Conservation (phyloP, 2,113 vertebrate genomes). For the Aleadryas rufinucha region DNA sequence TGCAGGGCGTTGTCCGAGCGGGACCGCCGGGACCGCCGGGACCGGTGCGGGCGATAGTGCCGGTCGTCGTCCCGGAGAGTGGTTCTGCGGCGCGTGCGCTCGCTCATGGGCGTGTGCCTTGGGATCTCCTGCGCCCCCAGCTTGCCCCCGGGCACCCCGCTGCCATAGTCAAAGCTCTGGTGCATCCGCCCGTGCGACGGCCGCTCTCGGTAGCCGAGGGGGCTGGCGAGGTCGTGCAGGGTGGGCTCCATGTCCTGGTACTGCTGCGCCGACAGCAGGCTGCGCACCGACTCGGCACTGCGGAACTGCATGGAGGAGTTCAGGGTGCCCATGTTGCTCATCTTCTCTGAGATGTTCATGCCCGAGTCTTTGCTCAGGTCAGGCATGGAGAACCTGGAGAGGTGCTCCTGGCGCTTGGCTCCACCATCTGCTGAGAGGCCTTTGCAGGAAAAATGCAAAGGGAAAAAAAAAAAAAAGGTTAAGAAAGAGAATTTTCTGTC, state of each 20-base stretch:
- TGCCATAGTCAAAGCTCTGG: conserved; percentile 89
- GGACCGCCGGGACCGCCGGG: conserved; percentile 86
- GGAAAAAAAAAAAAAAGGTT: background rate
- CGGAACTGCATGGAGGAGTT: conserved; percentile 91
- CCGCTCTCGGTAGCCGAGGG: conserved; percentile 80
- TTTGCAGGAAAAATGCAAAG: conserved; percentile 34
- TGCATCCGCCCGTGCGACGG: conserved; percentile 73
- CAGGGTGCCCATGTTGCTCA: conserved; percentile 90
- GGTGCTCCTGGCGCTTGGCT: conserved; percentile 90
- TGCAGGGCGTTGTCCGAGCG: conserved; percentile 96
- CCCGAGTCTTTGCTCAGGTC: conserved; percentile 98
- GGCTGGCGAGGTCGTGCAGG: conserved; percentile 76
- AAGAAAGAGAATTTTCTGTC: background rate
- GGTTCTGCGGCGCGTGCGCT: conserved; percentile 79
- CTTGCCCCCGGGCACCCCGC: conserved; percentile 78
- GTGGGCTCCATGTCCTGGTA: conserved; percentile 87
- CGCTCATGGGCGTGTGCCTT: conserved; percentile 85
- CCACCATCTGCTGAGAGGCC: conserved; percentile 88
- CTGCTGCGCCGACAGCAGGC: conserved; percentile 83
- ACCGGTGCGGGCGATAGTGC: conserved; percentile 82
- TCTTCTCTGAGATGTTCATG: conserved; percentile 92
- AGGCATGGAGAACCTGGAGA: conserved; percentile 97
- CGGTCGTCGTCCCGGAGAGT: conserved; percentile 75
- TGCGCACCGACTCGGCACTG: conserved; percentile 92
- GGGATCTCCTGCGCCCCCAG: conserved; percentile 77